Percentiles rank a stretch among this genome's conserved stretches.
These are phyloP conservation scores for Coenobita brevimanus DNA, from an alignment of 1,140 invertebrate genomes.

Conservation along the genomic window DNA sequence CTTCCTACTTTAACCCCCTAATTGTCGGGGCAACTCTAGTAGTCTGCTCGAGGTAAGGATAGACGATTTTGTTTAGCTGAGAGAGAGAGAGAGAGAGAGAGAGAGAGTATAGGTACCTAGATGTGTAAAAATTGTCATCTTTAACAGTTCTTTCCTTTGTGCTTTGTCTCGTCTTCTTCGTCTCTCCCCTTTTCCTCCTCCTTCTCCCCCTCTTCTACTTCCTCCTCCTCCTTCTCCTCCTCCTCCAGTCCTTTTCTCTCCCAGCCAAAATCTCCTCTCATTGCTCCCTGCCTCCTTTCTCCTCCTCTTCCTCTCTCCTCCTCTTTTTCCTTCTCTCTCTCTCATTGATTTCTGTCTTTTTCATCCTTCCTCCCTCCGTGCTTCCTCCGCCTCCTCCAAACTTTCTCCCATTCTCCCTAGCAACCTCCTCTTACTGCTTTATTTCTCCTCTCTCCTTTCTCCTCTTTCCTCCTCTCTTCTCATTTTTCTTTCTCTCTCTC, in stretches of 20 bases:
- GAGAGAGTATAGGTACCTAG: neutral
- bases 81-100: neutral
- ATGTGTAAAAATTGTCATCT: slow-evolving; percentile 12
- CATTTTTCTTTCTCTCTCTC: neutral
- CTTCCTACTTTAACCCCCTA: neutral
- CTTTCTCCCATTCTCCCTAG: no score
- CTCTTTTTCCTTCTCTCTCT: neutral
- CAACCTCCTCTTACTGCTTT: neutral
- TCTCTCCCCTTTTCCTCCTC: neutral
- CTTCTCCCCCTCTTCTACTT: neutral
- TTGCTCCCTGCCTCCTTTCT: neutral
- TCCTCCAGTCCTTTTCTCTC: neutral
- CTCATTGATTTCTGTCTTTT: no score
- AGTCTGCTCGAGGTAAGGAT: no score
- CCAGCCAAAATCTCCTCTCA: neutral
- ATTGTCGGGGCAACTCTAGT: neutral
- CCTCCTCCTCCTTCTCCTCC: neutral
- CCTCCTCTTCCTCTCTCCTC: neutral
- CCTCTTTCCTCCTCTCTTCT: no score
- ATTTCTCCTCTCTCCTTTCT: neutral
- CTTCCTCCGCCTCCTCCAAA: no score
- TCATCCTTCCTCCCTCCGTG: no score
- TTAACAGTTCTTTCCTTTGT: no score
- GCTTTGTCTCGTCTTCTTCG: neutral
- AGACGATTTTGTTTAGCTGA: neutral